Conservation (phyloP, 2,797 vertebrate species). For the Pteronotus mesoamericanus region DNA sequence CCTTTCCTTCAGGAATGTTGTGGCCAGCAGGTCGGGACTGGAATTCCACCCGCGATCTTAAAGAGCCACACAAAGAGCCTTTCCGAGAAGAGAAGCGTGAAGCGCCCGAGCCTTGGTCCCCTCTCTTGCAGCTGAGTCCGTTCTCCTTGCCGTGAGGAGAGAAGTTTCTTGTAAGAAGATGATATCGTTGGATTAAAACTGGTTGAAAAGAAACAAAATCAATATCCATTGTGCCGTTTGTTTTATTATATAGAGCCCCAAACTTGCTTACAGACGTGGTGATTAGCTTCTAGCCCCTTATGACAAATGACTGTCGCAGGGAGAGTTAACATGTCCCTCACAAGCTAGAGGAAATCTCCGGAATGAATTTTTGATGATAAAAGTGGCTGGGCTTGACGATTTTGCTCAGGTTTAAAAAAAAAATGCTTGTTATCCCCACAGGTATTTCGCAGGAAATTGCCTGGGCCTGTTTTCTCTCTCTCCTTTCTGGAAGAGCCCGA, state of each 20-base stretch:
- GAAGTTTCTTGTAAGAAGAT: neutral
- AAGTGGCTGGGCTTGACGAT: conserved; percentile 11
- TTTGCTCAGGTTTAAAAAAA: neutral
- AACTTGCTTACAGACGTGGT: neutral
- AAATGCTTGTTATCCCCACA: conserved; percentile 38
- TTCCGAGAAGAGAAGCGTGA: neutral
- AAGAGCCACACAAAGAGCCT: neutral
- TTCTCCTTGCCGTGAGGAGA: neutral
- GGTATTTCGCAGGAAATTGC: conserved; percentile 48
- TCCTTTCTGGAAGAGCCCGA: conserved; percentile 43
- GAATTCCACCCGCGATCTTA: neutral
- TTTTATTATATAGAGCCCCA: neutral
- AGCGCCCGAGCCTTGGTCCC: neutral
- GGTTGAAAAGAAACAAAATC: conserved; percentile 39
- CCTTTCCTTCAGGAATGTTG: neutral
- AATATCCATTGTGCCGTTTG: conserved; percentile 39
- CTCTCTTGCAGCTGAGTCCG: neutral
- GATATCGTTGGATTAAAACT: conserved; percentile 35
- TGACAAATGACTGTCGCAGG: neutral
- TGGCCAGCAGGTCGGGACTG: neutral
- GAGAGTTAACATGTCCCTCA: conserved; percentile 51
- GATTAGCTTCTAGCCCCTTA: conserved; percentile 32
- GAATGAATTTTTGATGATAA: conserved; percentile 38
- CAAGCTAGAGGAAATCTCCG: conserved; percentile 41
- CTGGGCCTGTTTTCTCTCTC: neutral